These are phyloP conservation scores for Saturnia japonica DNA, from an alignment of 2,888 invertebrate genomes.

Conservation along the genomic window DNA sequence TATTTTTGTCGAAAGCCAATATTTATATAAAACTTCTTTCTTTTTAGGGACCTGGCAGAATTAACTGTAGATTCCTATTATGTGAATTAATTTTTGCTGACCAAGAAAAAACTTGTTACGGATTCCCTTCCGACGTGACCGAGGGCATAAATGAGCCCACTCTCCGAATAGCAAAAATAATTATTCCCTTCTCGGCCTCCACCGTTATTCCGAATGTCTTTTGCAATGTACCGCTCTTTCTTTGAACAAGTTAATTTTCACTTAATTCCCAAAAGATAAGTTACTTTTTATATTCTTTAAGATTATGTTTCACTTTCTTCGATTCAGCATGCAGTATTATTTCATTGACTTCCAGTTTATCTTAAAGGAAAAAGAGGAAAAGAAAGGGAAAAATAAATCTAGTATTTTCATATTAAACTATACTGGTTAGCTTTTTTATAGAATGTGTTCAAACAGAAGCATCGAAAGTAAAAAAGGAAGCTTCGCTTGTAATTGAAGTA, in stretches of 20 bases:
- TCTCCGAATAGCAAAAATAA: slow-evolving; percentile 43
- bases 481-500: slow-evolving; percentile 14
- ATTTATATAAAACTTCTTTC: too few species aligned
- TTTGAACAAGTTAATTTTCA: slow-evolving; percentile 46
- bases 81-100: slow-evolving; percentile 51
- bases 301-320: background rate
- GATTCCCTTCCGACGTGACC: slow-evolving; percentile 45
- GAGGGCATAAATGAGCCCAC: slow-evolving; percentile 42
- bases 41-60: slow-evolving; percentile 33
- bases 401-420: too few species aligned
- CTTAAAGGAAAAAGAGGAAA: too few species aligned
- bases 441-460: background rate
- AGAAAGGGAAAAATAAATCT: too few species aligned
- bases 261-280: slow-evolving; percentile 26
- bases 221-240: slow-evolving; percentile 36
- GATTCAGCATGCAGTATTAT: background rate
- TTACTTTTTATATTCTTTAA: slow-evolving; percentile 12
- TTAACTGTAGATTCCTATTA: slow-evolving; percentile 40
- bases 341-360: background rate
- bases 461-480: background rate
- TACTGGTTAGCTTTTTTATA: background rate
- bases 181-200: slow-evolving; percentile 36
- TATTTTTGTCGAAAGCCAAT: too few species aligned
- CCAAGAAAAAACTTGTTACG: slow-evolving; percentile 48
- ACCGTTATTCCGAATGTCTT: slow-evolving; percentile 40